phyloP scores from a whole-genome alignment of 2,797 vertebrate species.

The Galaxias olidus region DNA sequence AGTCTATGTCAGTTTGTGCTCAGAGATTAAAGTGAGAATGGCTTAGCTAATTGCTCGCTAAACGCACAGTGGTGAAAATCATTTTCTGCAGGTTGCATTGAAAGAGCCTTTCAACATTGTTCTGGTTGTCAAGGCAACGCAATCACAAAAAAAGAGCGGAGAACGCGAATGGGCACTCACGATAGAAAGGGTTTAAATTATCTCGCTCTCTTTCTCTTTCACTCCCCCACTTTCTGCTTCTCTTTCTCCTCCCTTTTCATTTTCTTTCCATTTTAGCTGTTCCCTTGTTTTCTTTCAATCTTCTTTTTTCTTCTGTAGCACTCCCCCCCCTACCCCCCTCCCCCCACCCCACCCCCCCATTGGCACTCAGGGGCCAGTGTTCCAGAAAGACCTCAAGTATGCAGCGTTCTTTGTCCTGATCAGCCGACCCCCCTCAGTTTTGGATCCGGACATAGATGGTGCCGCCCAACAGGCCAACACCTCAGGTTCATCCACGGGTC shows the following conservation, averaged over 20 bases:
- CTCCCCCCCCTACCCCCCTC: too few species aligned
- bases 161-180: constrained; percentile 12
- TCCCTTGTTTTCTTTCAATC: not conserved
- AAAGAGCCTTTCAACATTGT: constrained; percentile 10
- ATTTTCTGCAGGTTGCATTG: not conserved
- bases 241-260: not conserved
- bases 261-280: not conserved
- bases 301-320: not conserved
- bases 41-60: not conserved
- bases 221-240: not conserved
- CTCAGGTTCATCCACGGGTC: not conserved
- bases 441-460: not conserved
- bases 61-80: not conserved
- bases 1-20: not conserved
- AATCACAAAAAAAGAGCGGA: not conserved
- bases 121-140: constrained; percentile 7
- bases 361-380: not conserved
- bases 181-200: too few species aligned
- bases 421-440: not conserved
- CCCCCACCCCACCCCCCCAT: too few species aligned
- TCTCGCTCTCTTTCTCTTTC: not conserved
- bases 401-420: not conserved
- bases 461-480: not conserved
- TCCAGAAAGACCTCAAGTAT: not conserved
- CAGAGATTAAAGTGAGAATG: not conserved